phyloP scores from a whole-genome alignment of 2,888 invertebrate genomes.

The Torymus texanus region DNA sequence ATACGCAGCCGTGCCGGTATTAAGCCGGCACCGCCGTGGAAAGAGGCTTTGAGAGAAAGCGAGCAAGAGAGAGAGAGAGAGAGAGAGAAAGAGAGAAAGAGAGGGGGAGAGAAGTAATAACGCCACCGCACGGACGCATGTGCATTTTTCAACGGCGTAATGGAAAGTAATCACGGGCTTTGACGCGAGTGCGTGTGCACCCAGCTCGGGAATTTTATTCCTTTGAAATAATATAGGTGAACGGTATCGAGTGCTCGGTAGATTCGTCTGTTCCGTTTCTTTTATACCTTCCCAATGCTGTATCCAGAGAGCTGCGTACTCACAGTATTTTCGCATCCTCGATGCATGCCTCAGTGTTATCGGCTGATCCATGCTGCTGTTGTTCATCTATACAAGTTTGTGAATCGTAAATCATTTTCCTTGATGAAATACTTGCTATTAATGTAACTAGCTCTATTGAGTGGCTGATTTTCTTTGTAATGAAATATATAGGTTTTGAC shows the following conservation, averaged over 20 bases:
- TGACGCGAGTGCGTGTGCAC: constrained; percentile 2
- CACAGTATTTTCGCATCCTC: too few relatives aligned
- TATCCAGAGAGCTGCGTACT: too few relatives aligned
- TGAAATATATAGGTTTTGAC: too few relatives aligned
- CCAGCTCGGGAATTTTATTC: neutral
- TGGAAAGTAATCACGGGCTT: constrained; percentile 39
- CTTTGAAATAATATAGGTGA: constrained; percentile 14
- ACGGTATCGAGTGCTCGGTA: neutral
- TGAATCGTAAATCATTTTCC: too few relatives aligned
- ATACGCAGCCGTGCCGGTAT: neutral
- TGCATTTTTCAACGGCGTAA: constrained; percentile 34
- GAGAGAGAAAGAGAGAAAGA: neutral
- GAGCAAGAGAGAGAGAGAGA: neutral
- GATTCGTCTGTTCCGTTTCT: neutral
- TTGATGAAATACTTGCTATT: too few relatives aligned
- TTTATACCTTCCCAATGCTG: too few relatives aligned
- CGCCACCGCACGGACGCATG: neutral
- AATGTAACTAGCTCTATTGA: too few relatives aligned
- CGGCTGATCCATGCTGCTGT: too few relatives aligned
- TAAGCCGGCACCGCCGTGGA: neutral
- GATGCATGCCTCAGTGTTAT: too few relatives aligned
- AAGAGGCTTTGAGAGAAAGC: neutral
- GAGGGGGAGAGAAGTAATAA: constrained; percentile 29
- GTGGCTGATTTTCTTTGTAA: too few relatives aligned
- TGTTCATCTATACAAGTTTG: too few relatives aligned